A percentile compares a stretch with the other conserved stretches of the same genome.
These are phyloP conservation scores for Bradypodion pumilum DNA, from an alignment of 2,797 vertebrate species.

Conservation along the genomic window DNA sequence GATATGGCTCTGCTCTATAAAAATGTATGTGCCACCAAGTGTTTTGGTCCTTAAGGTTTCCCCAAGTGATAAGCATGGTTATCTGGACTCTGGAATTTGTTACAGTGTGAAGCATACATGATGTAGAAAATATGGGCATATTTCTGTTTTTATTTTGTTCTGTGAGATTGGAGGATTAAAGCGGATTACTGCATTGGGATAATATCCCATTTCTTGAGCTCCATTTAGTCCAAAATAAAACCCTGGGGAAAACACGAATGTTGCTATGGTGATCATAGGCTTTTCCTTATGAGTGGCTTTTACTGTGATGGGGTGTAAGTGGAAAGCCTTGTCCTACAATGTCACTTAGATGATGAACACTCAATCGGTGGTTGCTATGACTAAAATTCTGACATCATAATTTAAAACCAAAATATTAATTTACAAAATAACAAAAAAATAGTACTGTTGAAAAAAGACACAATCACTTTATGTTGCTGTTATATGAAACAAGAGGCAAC, in stretches of 20 bases:
- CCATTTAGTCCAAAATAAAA: conserved; percentile 71
- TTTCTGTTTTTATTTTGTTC: conserved; percentile 65
- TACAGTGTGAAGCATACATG: conserved; percentile 21
- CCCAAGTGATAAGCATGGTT: not conserved
- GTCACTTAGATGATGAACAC: conserved; percentile 63
- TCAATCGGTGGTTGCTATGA: not conserved
- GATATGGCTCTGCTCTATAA: not conserved
- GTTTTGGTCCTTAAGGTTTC: not conserved
- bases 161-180: conserved; percentile 69
- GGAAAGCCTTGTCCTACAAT: conserved; percentile 58
- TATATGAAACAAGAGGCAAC: no score
- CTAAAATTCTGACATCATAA: not conserved
- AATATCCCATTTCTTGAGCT: conserved; percentile 69
- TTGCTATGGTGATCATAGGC: conserved; percentile 67
- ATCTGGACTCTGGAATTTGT: not conserved
- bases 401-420: not conserved
- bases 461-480: not conserved
- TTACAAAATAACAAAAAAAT: not conserved
- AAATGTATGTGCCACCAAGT: not conserved
- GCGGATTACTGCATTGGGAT: conserved; percentile 73
- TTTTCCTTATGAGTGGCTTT: conserved; percentile 14
- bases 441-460: not conserved
- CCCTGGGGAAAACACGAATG: conserved; percentile 62
- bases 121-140: conserved; percentile 33
- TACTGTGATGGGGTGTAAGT: conserved; percentile 42